Evolutionary conservation across 2,113 vertebrate genomes (phyloP).

Genomic region (Tor tambroides): DNA sequence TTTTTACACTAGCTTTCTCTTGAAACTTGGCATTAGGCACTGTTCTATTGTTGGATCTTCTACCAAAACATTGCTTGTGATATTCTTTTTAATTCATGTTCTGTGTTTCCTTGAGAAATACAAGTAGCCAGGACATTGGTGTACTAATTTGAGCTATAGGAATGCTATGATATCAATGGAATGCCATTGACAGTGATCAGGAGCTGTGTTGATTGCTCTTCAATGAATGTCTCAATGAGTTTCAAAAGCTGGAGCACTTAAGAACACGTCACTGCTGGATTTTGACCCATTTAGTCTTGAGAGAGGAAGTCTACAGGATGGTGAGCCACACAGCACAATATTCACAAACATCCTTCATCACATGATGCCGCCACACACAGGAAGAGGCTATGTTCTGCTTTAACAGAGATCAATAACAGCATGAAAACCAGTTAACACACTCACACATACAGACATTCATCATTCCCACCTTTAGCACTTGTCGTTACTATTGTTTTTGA

Average conservation of each 20-base stretch:
- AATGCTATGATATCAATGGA: neutral
- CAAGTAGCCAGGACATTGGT: neutral
- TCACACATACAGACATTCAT: neutral
- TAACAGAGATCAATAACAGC: constrained; percentile 46
- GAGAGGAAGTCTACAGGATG: constrained; percentile 40
- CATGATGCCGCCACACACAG: constrained; percentile 54
- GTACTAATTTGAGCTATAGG: neutral
- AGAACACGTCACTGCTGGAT: neutral
- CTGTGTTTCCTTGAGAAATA: neutral
- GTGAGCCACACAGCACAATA: constrained; percentile 28
- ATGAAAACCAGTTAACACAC: constrained; percentile 34
- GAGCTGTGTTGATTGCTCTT: neutral
- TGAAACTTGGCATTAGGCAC: too few relatives aligned
- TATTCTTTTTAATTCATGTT: too few relatives aligned
- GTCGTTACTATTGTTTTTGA: too few relatives aligned
- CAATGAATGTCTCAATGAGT: neutral
- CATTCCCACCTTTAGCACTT: too few relatives aligned
- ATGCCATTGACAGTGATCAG: neutral
- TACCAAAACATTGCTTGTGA: neutral
- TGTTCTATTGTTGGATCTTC: neutral
- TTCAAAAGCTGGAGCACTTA: neutral
- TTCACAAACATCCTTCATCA: constrained; percentile 50
- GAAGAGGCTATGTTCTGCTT: constrained; percentile 52
- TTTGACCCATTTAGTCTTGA: neutral
- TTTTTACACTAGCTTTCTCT: too few relatives aligned